Percentiles rank a stretch among this genome's conserved stretches.
Evolutionary conservation across 2,888 invertebrate species (phyloP).

Genomic region (Micoletzkya japonica): DNA sequence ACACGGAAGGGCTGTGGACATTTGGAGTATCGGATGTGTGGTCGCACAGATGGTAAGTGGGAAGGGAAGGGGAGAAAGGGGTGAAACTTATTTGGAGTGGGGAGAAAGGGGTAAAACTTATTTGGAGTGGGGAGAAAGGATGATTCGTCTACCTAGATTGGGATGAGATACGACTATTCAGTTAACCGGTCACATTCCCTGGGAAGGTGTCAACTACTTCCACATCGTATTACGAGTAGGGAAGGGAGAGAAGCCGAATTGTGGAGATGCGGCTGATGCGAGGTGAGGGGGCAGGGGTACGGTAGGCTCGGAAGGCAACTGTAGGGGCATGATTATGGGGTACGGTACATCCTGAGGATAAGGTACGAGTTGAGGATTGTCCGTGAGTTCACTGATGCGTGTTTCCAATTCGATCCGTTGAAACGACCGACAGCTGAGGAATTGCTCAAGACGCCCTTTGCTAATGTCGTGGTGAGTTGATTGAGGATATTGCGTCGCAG

Average conservation of each 20-base stretch:
- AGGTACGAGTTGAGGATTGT: constrained; percentile 33
- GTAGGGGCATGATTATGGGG: constrained; percentile 25
- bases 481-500: background rate
- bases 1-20: constrained; percentile 88
- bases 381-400: constrained; percentile 76
- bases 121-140: too few relatives aligned
- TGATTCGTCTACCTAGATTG: too few relatives aligned
- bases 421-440: constrained; percentile 75
- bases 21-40: constrained; percentile 94
- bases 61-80: too few relatives aligned
- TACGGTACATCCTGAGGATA: constrained; percentile 33
- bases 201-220: constrained; percentile 87
- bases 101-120: too few relatives aligned
- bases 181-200: constrained; percentile 75
- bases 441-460: constrained; percentile 78
- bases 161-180: background rate
- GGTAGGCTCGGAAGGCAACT: too few relatives aligned
- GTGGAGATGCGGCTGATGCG: background rate
- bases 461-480: constrained; percentile 64
- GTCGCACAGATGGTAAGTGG: constrained; percentile 90
- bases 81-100: background rate
- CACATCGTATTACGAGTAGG: constrained; percentile 95
- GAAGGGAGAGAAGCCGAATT: constrained; percentile 72
- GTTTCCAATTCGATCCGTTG: constrained; percentile 82
- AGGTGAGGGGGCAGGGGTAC: constrained; percentile 1